Evolutionary conservation across 2,797 vertebrate species (phyloP).

Genomic region (Pelobates cultripes): DNA sequence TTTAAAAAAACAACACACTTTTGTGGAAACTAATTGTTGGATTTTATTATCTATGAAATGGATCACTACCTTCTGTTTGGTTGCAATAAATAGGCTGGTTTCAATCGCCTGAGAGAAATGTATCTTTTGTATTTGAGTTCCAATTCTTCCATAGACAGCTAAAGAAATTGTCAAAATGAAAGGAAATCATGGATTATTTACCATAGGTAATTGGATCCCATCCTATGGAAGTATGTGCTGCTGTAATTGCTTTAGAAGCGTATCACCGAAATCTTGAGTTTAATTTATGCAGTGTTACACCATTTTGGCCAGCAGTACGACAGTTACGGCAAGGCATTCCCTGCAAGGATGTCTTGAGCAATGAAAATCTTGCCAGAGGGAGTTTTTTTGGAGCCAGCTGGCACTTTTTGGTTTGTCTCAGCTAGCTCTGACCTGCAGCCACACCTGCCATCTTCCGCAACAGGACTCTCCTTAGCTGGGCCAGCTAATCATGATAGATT

Average conservation of each 20-base stretch:
- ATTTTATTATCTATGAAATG: too few relatives aligned
- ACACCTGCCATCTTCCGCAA: slow-evolving; percentile 47
- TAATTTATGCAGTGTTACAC: slow-evolving; percentile 19
- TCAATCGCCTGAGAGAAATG: too few relatives aligned
- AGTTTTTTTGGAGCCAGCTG: slow-evolving; percentile 42
- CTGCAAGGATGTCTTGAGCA: slow-evolving; percentile 28
- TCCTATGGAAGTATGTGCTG: background rate
- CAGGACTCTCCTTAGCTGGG: slow-evolving; percentile 36
- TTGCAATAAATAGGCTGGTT: too few relatives aligned
- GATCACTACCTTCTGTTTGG: too few relatives aligned
- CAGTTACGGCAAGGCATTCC: slow-evolving; percentile 12
- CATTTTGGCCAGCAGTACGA: slow-evolving; percentile 29
- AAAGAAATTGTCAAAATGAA: too few relatives aligned
- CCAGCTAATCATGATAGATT: slow-evolving; percentile 56
- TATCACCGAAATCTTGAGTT: slow-evolving; percentile 22
- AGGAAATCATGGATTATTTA: too few relatives aligned
- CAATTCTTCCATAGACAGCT: too few relatives aligned
- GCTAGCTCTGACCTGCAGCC: slow-evolving; percentile 48
- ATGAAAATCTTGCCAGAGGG: slow-evolving; percentile 14
- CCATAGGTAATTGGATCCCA: too few relatives aligned
- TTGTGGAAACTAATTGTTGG: too few relatives aligned
- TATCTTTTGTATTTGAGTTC: too few relatives aligned
- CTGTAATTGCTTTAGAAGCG: background rate
- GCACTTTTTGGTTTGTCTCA: slow-evolving; percentile 26
- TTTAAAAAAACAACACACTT: too few relatives aligned